Evolutionary conservation across 2,888 invertebrate genomes (phyloP).

Genomic region (Axea sp.): DNA sequence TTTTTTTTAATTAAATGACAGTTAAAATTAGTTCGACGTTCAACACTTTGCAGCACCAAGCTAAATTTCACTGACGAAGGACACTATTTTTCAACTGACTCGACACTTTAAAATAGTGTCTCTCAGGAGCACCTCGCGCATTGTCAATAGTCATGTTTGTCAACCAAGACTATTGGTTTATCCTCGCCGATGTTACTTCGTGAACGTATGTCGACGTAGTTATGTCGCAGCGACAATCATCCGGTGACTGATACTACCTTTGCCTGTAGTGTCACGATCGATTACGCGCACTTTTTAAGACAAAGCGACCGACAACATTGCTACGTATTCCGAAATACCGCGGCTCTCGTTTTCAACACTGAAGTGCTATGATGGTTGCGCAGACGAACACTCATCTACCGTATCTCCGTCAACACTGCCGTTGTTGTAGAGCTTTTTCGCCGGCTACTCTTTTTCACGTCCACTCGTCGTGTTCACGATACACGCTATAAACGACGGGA

Average conservation of each 20-base stretch:
- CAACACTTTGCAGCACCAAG: conserved; percentile 18
- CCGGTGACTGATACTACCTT: not conserved
- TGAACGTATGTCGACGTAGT: too few relatives aligned
- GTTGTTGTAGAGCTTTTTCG: conserved; percentile 29
- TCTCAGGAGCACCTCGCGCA: conserved; percentile 27
- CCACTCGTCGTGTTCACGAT: conserved; percentile 60
- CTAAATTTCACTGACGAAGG: conserved; percentile 10
- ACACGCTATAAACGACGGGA: conserved; percentile 58
- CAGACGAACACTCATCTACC: conserved; percentile 58
- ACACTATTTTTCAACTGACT: conserved; percentile 32
- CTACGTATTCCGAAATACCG: conserved; percentile 18
- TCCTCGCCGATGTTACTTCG: not conserved
- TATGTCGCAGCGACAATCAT: not conserved
- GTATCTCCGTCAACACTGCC: conserved; percentile 54
- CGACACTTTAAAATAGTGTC: conserved; percentile 13
- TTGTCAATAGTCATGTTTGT: conserved; percentile 34
- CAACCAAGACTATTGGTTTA: not conserved
- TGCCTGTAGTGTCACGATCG: not conserved
- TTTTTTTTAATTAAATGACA: too few relatives aligned
- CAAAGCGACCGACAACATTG: conserved; percentile 20
- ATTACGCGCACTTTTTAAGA: conserved; percentile 26
- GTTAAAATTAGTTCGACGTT: conserved; percentile 8
- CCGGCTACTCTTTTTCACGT: conserved; percentile 52
- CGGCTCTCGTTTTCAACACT: conserved; percentile 32
- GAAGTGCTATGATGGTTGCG: conserved; percentile 9